Evolutionary conservation across 2,888 invertebrate genomes (phyloP).

Genomic region (Acanthopleura granulata): DNA sequence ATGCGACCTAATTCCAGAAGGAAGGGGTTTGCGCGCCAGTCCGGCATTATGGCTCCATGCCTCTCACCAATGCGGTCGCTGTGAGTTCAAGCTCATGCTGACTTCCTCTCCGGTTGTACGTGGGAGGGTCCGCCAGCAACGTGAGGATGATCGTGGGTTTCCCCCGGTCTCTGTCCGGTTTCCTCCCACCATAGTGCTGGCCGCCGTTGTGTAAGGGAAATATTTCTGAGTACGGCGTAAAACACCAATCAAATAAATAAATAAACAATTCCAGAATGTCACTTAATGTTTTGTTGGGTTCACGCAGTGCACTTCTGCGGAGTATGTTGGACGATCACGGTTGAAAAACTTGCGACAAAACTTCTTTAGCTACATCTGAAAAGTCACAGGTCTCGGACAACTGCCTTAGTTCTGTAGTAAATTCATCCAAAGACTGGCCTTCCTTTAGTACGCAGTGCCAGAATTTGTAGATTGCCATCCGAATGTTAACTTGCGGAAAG

Average conservation of each 20-base stretch:
- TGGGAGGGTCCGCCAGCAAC: no score
- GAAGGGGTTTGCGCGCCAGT: no score
- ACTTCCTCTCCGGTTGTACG: no score
- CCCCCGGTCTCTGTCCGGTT: no score
- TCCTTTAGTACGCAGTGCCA: slow-evolving; percentile 31
- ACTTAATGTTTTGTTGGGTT: slow-evolving; percentile 24
- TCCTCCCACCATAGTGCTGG: no score
- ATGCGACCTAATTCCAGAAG: neutral
- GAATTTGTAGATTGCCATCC: slow-evolving; percentile 37
- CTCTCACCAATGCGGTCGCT: no score
- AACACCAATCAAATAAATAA: no score
- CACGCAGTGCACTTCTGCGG: slow-evolving; percentile 34
- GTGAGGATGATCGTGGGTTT: no score
- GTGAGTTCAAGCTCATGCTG: no score
- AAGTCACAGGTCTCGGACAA: slow-evolving; percentile 33
- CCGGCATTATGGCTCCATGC: no score
- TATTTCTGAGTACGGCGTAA: no score
- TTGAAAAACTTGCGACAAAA: slow-evolving; percentile 35
- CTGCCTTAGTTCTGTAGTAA: slow-evolving; percentile 35
- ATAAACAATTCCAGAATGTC: slow-evolving; percentile 6
- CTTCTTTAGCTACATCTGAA: slow-evolving; percentile 28
- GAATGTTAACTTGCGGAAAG: neutral
- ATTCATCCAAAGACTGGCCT: slow-evolving; percentile 36
- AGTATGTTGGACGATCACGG: slow-evolving; percentile 36
- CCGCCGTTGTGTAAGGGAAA: no score